Evolutionary conservation across 2,888 invertebrate genomes (phyloP).

Genomic region (Pyrrhia umbra): DNA sequence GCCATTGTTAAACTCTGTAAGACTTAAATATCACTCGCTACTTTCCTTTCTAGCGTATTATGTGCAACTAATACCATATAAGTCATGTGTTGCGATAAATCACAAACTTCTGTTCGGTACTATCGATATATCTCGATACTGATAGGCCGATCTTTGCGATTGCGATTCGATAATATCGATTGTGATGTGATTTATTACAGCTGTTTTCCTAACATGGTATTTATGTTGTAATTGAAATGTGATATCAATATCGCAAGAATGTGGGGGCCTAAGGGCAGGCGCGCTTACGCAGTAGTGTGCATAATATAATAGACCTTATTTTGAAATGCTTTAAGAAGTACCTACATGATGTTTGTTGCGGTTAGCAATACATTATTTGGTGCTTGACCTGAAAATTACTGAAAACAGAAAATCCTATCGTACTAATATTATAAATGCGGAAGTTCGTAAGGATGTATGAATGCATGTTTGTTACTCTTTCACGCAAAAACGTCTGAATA

Average conservation of each 20-base stretch:
- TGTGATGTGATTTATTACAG: conserved; percentile 41
- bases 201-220: conserved; percentile 46
- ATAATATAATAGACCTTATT: conserved; percentile 21
- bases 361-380: too few species aligned
- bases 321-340: background rate
- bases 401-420: too few species aligned
- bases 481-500: too few species aligned
- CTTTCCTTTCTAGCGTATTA: conserved; percentile 58
- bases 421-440: too few species aligned
- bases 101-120: conserved; percentile 41
- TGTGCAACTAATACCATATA: conserved; percentile 58
- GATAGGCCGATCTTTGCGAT: conserved; percentile 42
- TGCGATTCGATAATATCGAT: conserved; percentile 48
- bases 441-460: too few species aligned
- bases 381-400: too few species aligned
- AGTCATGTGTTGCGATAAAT: conserved; percentile 52
- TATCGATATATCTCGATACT: conserved; percentile 17
- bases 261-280: conserved; percentile 21
- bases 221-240: conserved; percentile 49
- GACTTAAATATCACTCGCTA: conserved; percentile 57
- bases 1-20: conserved; percentile 57
- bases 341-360: background rate
- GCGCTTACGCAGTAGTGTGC: conserved; percentile 1
- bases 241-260: conserved; percentile 45
- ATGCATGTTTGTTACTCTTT: too few species aligned